Evolutionary conservation across 2,797 vertebrate genomes (phyloP).

Genomic region (Ctenochaetus hawaiiensis): DNA sequence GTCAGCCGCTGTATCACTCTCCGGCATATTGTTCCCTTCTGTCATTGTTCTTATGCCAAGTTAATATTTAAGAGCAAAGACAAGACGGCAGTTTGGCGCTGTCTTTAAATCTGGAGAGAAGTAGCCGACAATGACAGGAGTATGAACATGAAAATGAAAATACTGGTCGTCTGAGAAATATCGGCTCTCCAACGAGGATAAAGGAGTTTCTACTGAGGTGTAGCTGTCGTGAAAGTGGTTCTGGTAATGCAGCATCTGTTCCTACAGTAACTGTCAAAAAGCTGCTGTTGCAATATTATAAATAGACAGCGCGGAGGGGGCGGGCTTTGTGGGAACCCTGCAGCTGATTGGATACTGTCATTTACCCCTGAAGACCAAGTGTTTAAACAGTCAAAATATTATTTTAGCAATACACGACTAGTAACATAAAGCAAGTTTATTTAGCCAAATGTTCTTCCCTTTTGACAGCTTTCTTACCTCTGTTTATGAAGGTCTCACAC

Average conservation of each 20-base stretch:
- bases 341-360: conserved; percentile 55
- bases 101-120: background rate
- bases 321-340: conserved; percentile 42
- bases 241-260: background rate
- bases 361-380: background rate
- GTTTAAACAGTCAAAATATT: background rate
- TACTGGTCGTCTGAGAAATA: background rate
- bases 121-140: background rate
- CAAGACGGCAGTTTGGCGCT: background rate
- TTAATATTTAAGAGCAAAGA: background rate
- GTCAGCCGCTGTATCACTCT: conserved; percentile 22
- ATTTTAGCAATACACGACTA: background rate
- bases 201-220: conserved; percentile 10
- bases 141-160: too few species aligned
- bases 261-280: conserved; percentile 54
- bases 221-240: fast-evolving
- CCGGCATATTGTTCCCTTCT: conserved; percentile 51
- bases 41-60: conserved; percentile 55
- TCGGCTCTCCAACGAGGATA: background rate
- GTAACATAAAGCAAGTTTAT: background rate
- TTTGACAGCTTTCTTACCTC: background rate
- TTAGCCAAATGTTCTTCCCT: fast-evolving
- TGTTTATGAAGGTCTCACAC: background rate
- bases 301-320: conserved; percentile 61
- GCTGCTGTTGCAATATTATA: conserved; percentile 60